These are phyloP conservation scores for Odocoileus hemionus DNA, from an alignment of 2,113 vertebrate species.

Conservation along the genomic window DNA sequence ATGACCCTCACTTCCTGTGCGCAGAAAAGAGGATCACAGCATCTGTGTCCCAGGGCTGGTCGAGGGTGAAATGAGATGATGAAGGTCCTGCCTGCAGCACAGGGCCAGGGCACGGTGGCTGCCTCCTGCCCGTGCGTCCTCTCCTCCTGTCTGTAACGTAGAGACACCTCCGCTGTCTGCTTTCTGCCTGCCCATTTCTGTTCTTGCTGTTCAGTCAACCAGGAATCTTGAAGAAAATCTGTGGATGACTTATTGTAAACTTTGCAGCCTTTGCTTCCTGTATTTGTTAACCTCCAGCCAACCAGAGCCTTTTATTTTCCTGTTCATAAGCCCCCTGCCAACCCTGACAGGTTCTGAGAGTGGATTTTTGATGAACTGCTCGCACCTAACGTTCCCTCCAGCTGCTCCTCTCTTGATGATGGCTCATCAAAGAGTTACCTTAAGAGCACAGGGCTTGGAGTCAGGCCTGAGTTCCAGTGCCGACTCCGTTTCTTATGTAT, in stretches of 20 bases:
- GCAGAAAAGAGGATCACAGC: not conserved
- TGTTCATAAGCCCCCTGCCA: not conserved
- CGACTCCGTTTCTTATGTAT: rapidly evolving
- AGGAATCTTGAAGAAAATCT: slow-evolving; percentile 4
- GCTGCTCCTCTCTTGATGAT: not conserved
- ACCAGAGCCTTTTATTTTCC: slow-evolving; percentile 22
- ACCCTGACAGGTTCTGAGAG: not conserved
- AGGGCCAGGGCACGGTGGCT: rapidly evolving
- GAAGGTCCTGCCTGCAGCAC: not conserved
- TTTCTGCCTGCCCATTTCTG: not conserved
- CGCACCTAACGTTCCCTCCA: rapidly evolving
- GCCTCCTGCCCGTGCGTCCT: rapidly evolving
- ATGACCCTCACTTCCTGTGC: rapidly evolving
- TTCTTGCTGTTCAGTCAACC: not conserved
- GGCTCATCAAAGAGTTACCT: not conserved
- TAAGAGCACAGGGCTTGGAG: not conserved
- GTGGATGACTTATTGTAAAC: slow-evolving; percentile 17
- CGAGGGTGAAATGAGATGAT: not conserved
- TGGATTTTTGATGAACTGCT: not conserved
- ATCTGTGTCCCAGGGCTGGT: not conserved
- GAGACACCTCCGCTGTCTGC: not conserved
- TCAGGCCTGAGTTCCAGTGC: rapidly evolving
- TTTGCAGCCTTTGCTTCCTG: slow-evolving; percentile 37
- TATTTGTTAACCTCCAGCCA: slow-evolving; percentile 13
- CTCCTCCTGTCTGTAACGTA: not conserved